A percentile compares a stretch with the other conserved stretches of the same genome.
phyloP scores from a whole-genome alignment of 2,113 vertebrate species.

The Calidris pygmaea region DNA sequence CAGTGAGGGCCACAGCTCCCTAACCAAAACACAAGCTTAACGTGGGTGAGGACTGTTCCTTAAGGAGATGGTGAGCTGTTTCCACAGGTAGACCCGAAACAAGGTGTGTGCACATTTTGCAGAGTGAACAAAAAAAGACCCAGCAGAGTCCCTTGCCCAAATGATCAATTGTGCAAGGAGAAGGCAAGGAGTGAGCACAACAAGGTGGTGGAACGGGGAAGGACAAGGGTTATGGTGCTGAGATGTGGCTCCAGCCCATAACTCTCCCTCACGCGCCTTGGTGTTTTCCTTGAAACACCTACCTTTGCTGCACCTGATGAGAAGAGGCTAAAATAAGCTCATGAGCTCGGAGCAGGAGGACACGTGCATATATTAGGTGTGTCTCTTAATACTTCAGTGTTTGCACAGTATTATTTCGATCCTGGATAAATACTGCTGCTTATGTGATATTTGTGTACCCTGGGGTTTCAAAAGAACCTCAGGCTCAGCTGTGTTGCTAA shows the following conservation, averaged over 20 bases:
- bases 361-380: fast-evolving
- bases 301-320: neutral
- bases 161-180: neutral
- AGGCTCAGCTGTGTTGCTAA: neutral
- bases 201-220: neutral
- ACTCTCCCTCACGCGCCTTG: fast-evolving
- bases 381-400: neutral
- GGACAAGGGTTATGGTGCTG: neutral
- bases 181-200: neutral
- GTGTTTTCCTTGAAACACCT: neutral
- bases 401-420: neutral
- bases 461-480: neutral
- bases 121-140: neutral
- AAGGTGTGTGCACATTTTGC: fast-evolving
- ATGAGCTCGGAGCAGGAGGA: neutral
- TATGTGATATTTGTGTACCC: neutral
- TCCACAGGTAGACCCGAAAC: fast-evolving
- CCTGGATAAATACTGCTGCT: neutral
- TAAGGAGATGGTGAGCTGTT: neutral
- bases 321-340: neutral
- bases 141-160: neutral
- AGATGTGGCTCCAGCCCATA: neutral
- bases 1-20: neutral
- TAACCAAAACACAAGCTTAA: too few species aligned
- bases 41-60: fast-evolving